Evolutionary conservation across 2,888 invertebrate species (phyloP), one percentile per base, ranked within the genome.

Genomic region (Zelleria hepariella): DNA sequence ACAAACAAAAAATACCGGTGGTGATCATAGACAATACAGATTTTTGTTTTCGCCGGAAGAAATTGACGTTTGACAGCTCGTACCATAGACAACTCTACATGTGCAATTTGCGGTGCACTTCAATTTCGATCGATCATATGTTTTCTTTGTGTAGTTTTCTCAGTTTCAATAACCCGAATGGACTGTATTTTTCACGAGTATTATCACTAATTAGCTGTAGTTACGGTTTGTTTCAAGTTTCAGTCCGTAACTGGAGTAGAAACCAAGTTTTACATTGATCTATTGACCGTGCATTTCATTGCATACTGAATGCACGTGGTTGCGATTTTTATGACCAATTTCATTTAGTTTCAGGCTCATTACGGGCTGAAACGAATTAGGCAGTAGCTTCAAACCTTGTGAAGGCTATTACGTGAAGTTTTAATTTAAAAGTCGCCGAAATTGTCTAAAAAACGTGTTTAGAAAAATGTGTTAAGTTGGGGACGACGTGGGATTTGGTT

Each of bases 141-240:
- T 88, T 88, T 88, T 88, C 88, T 87, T 88, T 87, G 87, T 88
- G 84, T 86, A 83, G 82, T 80, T 86, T 85, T 86, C 83, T 86
- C 84, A 86, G 86, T 84, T 81, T 82, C 85, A 86, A 84, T 82
- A 80, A 82, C 85, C 86, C 84, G 82, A 86, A 86, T 82, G 83
- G 76, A 80, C 79, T 83, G 78, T 71, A 73, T 73, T 75, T 71
- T 79, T 79, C 73, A 73, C 72, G 69, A 73, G 71, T 68, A 70
- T 64, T 53, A 49, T 58, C 10, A 42, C 20, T 52, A 54, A 60
- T 55, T 60, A 57, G 23, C 42, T 32, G 0, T 15, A 26, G 23
- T 52, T 52, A 52, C 8, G 6, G 18, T 58, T 10, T 21, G 10
- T 52, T 26, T 51, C 21, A 52, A 25, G 25, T 58, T 58, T 2